Evolutionary conservation across 1,140 invertebrate species (phyloP), one percentile per base, ranked within the genome.

Genomic region (Zelostemma sp.): DNA sequence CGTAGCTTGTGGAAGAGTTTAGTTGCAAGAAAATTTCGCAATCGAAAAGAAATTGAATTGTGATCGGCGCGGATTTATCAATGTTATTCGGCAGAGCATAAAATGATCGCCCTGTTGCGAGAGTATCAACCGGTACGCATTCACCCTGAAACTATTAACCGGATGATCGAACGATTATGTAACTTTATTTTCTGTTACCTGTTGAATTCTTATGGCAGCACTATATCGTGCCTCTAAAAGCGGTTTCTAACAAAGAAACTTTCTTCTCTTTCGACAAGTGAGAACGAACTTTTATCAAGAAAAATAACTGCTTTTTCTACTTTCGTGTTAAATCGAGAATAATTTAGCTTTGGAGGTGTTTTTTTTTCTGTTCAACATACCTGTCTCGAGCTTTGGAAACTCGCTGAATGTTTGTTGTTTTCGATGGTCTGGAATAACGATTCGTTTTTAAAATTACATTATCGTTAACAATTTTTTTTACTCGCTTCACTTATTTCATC

Each of bases 341-440:
- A 40, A 46, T 6, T 17, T 12, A 25, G 28, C 59, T 46, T 49
- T n/a, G n/a, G n/a, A n/a, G n/a, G n/a, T n/a, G n/a, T 47, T 50
- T 68, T 56, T 48, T 45, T 46, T 25, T 53, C 53, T 57, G 19
- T 45, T 53, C 28, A 62, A 80, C 79, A 50, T 84, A 86, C 84
- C 84, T 77, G 83, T 81, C 67, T 86, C 84, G 25, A 85, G 54
- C 58, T 80, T 82, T 2, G 82, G 82, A 68, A 79, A 84, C 50
- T 85, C 84, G 53, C 80, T 82, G 69, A 77, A 78, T 18, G 79
- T 75, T 75, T 85, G 84, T 64, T 86, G 84, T 64, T 86, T 85
- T 59, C 83, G 68, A 54, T 84, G 81, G 79, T 85, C 84, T 85
- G 78, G 51, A 86, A 85, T 56, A 59, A 71, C 21, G 9, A n/a